phyloP scores from a whole-genome alignment of 2,888 invertebrate genomes.

The Drosophila acutilabella region DNA sequence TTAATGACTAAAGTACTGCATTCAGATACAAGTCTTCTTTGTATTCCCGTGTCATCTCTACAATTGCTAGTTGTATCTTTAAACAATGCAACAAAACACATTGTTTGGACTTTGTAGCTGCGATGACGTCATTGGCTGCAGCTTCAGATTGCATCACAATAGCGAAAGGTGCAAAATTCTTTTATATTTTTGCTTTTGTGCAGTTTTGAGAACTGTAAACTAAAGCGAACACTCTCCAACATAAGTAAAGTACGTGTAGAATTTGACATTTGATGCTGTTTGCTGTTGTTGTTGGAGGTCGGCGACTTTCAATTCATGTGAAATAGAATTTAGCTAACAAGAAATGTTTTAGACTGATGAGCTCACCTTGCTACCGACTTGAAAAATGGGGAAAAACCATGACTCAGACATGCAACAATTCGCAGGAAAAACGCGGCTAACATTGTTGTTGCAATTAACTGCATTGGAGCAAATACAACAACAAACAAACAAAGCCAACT shows the following conservation, averaged over 20 bases:
- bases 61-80: background rate
- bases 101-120: slow-evolving; percentile 10
- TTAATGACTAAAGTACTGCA: no score
- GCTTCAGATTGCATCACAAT: slow-evolving; percentile 39
- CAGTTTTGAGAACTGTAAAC: background rate
- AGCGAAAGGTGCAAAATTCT: slow-evolving; percentile 19
- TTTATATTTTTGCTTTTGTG: slow-evolving; percentile 12
- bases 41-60: slow-evolving; percentile 14
- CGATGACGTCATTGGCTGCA: slow-evolving; percentile 46
- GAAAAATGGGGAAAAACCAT: slow-evolving; percentile 20
- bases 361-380: slow-evolving; percentile 37
- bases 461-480: slow-evolving; percentile 20
- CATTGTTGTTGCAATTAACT: slow-evolving; percentile 68
- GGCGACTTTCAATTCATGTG: slow-evolving; percentile 58
- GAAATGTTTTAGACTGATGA: slow-evolving; percentile 30
- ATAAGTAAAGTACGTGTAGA: slow-evolving; percentile 33
- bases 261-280: slow-evolving; percentile 44
- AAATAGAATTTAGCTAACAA: slow-evolving; percentile 42
- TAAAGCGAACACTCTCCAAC: slow-evolving; percentile 11
- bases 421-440: slow-evolving; percentile 36
- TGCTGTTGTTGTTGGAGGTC: slow-evolving; percentile 43
- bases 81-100: slow-evolving; percentile 22
- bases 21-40: background rate
- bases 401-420: slow-evolving; percentile 68
- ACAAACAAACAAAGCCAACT: background rate